Conservation (phyloP, 1,140 invertebrate genomes). For the Trachymyrmex septentrionalis region DNA sequence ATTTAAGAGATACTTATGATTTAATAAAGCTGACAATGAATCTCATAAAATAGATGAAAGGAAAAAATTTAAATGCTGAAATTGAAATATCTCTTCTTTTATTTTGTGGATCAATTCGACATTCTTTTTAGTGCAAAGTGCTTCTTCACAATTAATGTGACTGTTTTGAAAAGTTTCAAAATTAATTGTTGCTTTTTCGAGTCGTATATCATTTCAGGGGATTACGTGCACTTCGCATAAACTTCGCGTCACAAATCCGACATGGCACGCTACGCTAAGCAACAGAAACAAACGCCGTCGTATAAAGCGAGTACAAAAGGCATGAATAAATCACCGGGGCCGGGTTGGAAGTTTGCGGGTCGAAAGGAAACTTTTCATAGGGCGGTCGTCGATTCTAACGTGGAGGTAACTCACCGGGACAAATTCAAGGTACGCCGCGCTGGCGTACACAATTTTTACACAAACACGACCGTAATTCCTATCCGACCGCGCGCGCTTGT, state of each 20-base stretch:
- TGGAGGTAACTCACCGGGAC: slow-evolving; percentile 67
- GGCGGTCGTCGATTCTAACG: slow-evolving; percentile 66
- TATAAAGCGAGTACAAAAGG: slow-evolving; percentile 54
- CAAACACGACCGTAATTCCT: slow-evolving; percentile 68
- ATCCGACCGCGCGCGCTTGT: slow-evolving; percentile 48
- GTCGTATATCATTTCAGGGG: slow-evolving; percentile 13
- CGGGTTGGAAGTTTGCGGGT: slow-evolving; percentile 45
- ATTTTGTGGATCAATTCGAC: slow-evolving; percentile 8
- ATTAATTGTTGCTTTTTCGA: slow-evolving; percentile 40
- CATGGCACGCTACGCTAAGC: slow-evolving; percentile 42
- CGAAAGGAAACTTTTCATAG: slow-evolving; percentile 69
- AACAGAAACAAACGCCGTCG: slow-evolving; percentile 46
- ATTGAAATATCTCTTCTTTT: not conserved
- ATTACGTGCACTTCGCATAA: slow-evolving; percentile 42
- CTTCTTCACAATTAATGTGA: slow-evolving; percentile 25
- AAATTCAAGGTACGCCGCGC: slow-evolving; percentile 65
- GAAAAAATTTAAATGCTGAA: not conserved
- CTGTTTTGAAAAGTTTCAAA: slow-evolving; percentile 25
- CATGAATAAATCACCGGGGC: slow-evolving; percentile 57
- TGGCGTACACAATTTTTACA: slow-evolving; percentile 70
- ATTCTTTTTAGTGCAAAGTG: slow-evolving; percentile 1
- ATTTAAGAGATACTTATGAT: slow-evolving; percentile 48
- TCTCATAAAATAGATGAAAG: not conserved
- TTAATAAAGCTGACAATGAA: not conserved
- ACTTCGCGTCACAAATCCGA: slow-evolving; percentile 51